Evolutionary conservation across 2,888 invertebrate genomes (phyloP).

Genomic region (Synergus laeviventris): DNA sequence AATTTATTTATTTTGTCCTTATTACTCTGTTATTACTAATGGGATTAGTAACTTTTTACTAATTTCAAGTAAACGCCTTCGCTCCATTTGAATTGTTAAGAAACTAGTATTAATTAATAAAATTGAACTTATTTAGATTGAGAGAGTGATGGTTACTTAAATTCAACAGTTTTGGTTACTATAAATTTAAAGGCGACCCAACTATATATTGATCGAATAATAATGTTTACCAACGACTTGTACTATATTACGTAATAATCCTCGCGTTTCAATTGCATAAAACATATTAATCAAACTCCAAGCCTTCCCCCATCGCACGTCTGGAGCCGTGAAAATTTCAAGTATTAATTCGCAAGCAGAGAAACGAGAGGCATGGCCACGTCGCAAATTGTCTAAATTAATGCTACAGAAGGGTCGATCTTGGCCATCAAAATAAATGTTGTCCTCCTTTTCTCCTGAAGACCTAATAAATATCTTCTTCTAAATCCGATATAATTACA

Average conservation of each 20-base stretch:
- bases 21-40: too few species aligned
- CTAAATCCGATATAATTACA: too few species aligned
- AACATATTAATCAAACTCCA: conserved; percentile 20
- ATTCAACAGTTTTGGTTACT: too few species aligned
- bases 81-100: too few species aligned
- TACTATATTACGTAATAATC: neutral
- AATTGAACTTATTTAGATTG: too few species aligned
- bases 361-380: conserved; percentile 55
- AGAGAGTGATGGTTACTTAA: too few species aligned
- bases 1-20: too few species aligned
- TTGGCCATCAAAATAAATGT: conserved; percentile 60
- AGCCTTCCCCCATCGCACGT: neutral
- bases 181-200: too few species aligned
- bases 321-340: conserved; percentile 34
- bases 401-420: conserved; percentile 67
- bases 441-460: conserved; percentile 41
- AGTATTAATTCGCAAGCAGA: conserved; percentile 20
- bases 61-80: too few species aligned
- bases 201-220: neutral
- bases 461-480: neutral
- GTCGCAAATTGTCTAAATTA: conserved; percentile 72
- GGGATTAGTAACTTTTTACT: too few species aligned
- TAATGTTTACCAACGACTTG: neutral
- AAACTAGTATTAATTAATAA: too few species aligned
- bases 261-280: conserved; percentile 29